Evolutionary conservation across 2,797 vertebrate species (phyloP).

Genomic region (Neostethus bicornis): DNA sequence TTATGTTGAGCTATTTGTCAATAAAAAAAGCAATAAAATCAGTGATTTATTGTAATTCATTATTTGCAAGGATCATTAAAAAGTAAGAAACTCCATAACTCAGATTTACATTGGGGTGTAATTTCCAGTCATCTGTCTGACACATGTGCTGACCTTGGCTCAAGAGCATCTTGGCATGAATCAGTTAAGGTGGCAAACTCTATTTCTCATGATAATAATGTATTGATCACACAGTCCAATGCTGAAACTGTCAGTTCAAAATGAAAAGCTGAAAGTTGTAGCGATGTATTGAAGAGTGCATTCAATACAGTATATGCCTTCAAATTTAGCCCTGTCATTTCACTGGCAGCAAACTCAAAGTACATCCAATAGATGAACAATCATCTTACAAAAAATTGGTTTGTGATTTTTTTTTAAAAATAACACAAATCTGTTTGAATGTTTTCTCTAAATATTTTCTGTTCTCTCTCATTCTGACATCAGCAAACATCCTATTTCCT

Average conservation of each 20-base stretch:
- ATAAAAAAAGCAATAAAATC: conserved; percentile 1
- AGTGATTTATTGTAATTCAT: conserved; percentile 6
- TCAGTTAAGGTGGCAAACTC: conserved; percentile 38
- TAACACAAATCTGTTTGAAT: conserved; percentile 64
- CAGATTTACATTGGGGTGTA: conserved; percentile 21
- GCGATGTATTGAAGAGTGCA: conserved; percentile 1
- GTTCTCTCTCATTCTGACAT: conserved; percentile 55
- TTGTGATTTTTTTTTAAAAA: conserved; percentile 65
- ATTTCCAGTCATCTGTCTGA: conserved; percentile 26
- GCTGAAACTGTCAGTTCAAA: conserved; percentile 27
- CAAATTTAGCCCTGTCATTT: conserved; percentile 22
- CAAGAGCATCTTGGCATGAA: conserved; percentile 34
- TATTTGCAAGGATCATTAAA: conserved; percentile 7
- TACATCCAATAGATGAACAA: conserved; percentile 45
- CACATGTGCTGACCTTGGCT: conserved; percentile 34
- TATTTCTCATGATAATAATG: conserved; percentile 46
- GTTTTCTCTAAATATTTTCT: conserved; percentile 64
- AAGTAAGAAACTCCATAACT: neutral
- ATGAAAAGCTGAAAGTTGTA: conserved; percentile 17
- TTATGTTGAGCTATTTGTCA: neutral
- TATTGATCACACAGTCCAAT: conserved; percentile 43
- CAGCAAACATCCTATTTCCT: conserved; percentile 54
- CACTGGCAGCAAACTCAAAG: conserved; percentile 36
- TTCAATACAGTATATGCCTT: conserved; percentile 10
- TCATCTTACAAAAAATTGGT: conserved; percentile 46